Conservation (phyloP, 2,888 invertebrate species). For the Oscheius myriophilus region DNA sequence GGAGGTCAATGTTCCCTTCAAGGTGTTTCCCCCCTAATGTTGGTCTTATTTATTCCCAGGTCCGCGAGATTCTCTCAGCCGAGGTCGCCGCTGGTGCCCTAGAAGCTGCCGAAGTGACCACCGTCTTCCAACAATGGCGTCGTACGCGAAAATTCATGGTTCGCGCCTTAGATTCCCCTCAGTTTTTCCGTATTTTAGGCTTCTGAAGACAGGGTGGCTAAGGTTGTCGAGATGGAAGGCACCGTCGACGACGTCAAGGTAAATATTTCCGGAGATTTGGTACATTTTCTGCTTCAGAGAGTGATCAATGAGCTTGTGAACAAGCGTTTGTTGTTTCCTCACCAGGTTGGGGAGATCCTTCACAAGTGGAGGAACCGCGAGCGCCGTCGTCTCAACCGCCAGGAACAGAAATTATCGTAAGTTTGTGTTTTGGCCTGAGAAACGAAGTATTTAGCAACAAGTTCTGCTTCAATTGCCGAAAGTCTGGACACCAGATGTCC, state of each 20-base stretch:
- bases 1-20: background rate
- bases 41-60: background rate
- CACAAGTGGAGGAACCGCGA: constrained; percentile 57
- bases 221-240: constrained; percentile 17
- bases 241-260: constrained; percentile 26
- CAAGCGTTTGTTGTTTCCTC: constrained; percentile 10
- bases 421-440: constrained; percentile 5
- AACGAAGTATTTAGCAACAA: background rate
- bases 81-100: constrained; percentile 9
- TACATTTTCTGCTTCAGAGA: constrained; percentile 7
- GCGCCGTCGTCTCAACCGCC: constrained; percentile 44
- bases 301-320: constrained; percentile 22
- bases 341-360: constrained; percentile 35
- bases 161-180: background rate
- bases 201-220: background rate
- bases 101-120: background rate
- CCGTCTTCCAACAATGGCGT: constrained; percentile 21
- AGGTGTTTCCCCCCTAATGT: no score
- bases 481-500: constrained; percentile 83
- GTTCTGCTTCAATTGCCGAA: constrained; percentile 81
- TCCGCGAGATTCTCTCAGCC: constrained; percentile 10
- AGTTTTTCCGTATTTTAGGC: constrained; percentile 6
- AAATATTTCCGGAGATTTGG: background rate
- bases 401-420: constrained; percentile 47
- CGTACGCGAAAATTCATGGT: constrained; percentile 3